phyloP scores from a whole-genome alignment of 2,797 vertebrate species.

The Lithobates pipiens region DNA sequence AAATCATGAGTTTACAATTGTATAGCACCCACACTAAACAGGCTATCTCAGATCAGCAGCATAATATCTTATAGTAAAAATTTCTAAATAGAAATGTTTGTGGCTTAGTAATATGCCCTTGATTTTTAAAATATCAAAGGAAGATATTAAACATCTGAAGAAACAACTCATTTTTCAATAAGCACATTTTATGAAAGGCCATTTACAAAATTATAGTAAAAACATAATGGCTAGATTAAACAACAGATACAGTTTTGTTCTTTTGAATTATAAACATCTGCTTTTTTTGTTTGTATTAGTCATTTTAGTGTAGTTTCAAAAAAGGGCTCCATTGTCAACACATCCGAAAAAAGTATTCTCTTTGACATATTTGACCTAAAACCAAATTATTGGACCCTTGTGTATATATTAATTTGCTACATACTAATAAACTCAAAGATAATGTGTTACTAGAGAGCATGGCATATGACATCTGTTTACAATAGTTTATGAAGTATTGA shows the following conservation, averaged over 20 bases:
- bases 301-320: background rate
- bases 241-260: background rate
- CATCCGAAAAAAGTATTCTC: background rate
- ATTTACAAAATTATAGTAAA: background rate
- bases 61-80: background rate
- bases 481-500: background rate
- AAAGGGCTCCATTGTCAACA: background rate
- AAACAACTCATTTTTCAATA: background rate
- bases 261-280: background rate
- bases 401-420: background rate
- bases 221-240: background rate
- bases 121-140: background rate
- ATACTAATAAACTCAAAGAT: background rate
- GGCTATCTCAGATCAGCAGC: no score
- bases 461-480: background rate
- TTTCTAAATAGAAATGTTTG: background rate
- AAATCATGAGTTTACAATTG: background rate
- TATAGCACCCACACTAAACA: background rate
- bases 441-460: background rate
- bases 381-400: background rate
- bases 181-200: background rate
- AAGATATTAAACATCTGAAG: background rate
- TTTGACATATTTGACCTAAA: background rate
- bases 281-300: background rate
- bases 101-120: background rate